Evolutionary conservation across 2,113 vertebrate genomes (phyloP).

Genomic region (Empidonax traillii): DNA sequence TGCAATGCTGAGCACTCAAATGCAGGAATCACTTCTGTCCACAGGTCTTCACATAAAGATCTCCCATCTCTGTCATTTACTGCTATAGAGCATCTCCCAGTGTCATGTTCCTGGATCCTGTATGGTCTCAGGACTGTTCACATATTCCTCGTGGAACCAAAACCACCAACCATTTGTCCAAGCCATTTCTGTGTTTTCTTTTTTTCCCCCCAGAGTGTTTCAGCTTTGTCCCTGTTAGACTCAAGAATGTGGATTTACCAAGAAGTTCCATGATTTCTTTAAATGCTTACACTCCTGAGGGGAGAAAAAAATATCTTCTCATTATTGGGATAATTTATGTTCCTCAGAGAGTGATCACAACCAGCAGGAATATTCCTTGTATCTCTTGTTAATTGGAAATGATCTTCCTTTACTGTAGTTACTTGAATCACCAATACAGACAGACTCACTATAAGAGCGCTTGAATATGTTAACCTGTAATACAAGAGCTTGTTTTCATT

Average conservation of each 20-base stretch:
- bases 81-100: background rate
- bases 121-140: background rate
- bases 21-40: background rate
- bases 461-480: background rate
- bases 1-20: background rate
- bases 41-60: background rate
- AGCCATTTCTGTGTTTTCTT: background rate
- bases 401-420: background rate
- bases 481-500: background rate
- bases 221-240: background rate
- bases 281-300: background rate
- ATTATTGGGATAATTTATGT: background rate
- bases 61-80: background rate
- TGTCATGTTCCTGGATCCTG: background rate
- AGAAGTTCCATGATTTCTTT: background rate
- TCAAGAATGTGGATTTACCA: background rate
- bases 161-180: background rate
- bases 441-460: background rate
- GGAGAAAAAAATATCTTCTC: background rate
- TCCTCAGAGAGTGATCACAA: background rate
- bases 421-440: background rate
- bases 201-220: background rate
- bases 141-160: background rate
- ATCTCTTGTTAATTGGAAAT: background rate
- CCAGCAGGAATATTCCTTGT: background rate